These are phyloP conservation scores for Sphaerophoria taeniata DNA, from an alignment of 2,888 invertebrate genomes.

Conservation along the genomic window DNA sequence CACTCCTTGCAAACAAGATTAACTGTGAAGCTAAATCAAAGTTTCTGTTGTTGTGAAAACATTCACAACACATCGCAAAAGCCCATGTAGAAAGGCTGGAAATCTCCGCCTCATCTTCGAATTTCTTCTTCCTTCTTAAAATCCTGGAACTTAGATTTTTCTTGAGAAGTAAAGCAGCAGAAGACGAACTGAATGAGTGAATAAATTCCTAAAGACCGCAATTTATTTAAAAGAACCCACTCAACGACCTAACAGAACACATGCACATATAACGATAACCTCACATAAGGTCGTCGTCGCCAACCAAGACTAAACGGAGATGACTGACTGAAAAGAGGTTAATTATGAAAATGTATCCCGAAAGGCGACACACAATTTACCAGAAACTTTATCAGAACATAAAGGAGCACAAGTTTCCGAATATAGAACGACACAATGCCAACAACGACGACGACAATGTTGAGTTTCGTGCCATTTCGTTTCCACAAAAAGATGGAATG, in stretches of 20 bases:
- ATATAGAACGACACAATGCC: slow-evolving; percentile 36
- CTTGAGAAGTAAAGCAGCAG: not conserved
- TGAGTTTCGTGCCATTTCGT: slow-evolving; percentile 1
- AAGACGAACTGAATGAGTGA: slow-evolving; percentile 51
- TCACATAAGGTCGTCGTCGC: not conserved
- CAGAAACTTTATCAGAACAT: slow-evolving; percentile 60
- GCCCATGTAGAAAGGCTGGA: slow-evolving; percentile 45
- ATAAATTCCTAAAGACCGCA: slow-evolving; percentile 73
- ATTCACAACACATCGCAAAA: slow-evolving; percentile 27
- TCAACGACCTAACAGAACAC: slow-evolving; percentile 38
- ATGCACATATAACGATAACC: not conserved
- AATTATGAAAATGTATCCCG: slow-evolving; percentile 50
- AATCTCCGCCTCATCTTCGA: slow-evolving; percentile 27
- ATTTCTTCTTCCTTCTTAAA: not conserved
- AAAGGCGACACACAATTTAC: slow-evolving; percentile 25
- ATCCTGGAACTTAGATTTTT: not conserved
- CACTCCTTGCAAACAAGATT: slow-evolving; percentile 68
- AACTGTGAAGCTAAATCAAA: slow-evolving; percentile 73
- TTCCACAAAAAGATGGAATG: slow-evolving; percentile 33
- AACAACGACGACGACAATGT: slow-evolving; percentile 29
- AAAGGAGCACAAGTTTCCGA: slow-evolving; percentile 9
- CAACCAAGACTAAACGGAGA: slow-evolving; percentile 29
- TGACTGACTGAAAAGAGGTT: slow-evolving; percentile 62
- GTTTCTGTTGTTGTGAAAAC: slow-evolving; percentile 71
- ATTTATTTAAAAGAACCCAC: slow-evolving; percentile 71